A percentile compares a stretch with the other conserved stretches of the same genome.
phyloP scores from a whole-genome alignment of 2,113 vertebrate species.

The Charadrius vociferus region DNA sequence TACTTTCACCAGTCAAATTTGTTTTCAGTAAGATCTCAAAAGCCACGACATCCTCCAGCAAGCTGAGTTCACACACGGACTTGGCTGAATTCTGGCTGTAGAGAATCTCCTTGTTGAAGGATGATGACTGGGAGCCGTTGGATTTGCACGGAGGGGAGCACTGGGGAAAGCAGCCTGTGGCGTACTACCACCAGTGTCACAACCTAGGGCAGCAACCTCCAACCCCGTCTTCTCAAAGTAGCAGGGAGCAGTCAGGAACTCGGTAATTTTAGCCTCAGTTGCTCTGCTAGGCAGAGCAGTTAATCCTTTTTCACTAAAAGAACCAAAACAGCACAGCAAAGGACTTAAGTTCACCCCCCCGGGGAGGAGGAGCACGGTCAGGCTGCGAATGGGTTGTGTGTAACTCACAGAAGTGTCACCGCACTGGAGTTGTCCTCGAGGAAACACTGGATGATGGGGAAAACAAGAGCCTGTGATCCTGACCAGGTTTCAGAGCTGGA shows the following conservation, averaged over 20 bases:
- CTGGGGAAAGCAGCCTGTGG: no score
- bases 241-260: no score
- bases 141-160: no score
- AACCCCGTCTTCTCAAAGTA: no score
- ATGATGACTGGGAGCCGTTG: no score
- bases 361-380: fast-evolving
- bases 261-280: no score
- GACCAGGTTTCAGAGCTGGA: not conserved
- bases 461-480: not conserved
- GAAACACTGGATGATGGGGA: not conserved
- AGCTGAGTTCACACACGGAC: not conserved
- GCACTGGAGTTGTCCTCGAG: no score
- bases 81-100: not conserved
- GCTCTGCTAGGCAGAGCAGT: not conserved
- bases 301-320: not conserved
- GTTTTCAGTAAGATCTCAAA: fast-evolving
- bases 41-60: fast-evolving
- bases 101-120: no score
- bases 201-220: no score
- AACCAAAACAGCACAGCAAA: not conserved
- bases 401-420: not conserved
- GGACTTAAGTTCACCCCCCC: fast-evolving
- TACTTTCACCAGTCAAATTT: not conserved
- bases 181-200: no score
- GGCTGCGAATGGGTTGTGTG: fast-evolving